Percentiles rank a stretch among this genome's conserved stretches.
These are phyloP conservation scores for Microplitis demolitor DNA, from an alignment of 1,140 invertebrate genomes.

Conservation along the genomic window DNA sequence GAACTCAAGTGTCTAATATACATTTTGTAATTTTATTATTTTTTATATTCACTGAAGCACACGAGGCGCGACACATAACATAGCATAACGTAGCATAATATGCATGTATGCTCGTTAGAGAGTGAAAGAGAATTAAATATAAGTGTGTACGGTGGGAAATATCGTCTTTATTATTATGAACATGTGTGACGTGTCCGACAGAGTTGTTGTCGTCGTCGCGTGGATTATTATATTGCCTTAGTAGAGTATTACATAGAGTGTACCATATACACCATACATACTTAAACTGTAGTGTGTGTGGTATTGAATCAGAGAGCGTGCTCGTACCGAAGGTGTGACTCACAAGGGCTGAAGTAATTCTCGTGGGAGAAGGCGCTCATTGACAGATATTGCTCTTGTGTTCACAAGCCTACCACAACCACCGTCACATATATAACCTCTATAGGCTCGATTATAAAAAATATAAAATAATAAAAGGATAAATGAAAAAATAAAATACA, in stretches of 20 bases:
- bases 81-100: background rate
- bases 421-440: background rate
- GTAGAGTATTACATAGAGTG: background rate
- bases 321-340: background rate
- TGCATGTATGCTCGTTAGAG: background rate
- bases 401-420: background rate
- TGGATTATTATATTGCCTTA: slow-evolving; percentile 21
- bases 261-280: background rate
- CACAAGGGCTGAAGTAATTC: slow-evolving; percentile 14
- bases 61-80: background rate
- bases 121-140: background rate
- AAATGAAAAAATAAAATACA: too few relatives aligned
- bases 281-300: background rate
- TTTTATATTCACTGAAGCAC: background rate
- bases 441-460: too few relatives aligned
- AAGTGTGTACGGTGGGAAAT: slow-evolving; percentile 15
- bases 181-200: slow-evolving; percentile 14
- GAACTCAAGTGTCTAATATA: too few relatives aligned
- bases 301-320: slow-evolving; percentile 8
- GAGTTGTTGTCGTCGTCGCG: slow-evolving; percentile 16
- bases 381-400: background rate
- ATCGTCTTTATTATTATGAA: slow-evolving; percentile 17
- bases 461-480: background rate
- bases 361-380: slow-evolving; percentile 14
- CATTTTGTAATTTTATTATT: too few relatives aligned